phyloP scores from a whole-genome alignment of 2,888 invertebrate species.

The Megamerina dolium region DNA sequence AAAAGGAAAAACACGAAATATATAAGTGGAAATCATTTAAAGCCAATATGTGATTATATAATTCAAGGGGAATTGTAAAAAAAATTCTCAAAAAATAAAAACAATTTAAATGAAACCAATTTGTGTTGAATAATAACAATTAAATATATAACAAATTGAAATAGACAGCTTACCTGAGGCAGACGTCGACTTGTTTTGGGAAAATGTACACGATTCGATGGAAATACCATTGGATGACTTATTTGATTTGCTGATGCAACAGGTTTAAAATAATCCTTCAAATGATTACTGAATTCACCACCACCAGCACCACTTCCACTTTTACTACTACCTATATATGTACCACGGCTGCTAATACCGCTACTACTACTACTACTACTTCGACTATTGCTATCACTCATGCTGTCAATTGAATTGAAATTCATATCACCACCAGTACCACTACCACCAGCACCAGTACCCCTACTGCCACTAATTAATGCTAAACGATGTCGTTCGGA shows the following conservation, averaged over 20 bases:
- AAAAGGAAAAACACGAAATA: not conserved
- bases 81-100: not conserved
- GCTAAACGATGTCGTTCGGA: conserved; percentile 54
- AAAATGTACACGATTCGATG: conserved; percentile 54
- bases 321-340: not conserved
- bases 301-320: not conserved
- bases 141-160: too few relatives aligned
- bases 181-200: conserved; percentile 59
- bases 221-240: conserved; percentile 49
- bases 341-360: conserved; percentile 1
- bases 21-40: too few relatives aligned
- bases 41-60: too few relatives aligned
- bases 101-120: not conserved
- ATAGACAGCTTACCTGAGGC: conserved; percentile 57
- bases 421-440: not conserved
- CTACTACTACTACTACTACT: too few relatives aligned
- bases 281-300: conserved; percentile 31
- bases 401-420: too few relatives aligned
- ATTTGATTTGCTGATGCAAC: conserved; percentile 38
- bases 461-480: conserved; percentile 28
- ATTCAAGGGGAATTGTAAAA: too few relatives aligned
- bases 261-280: conserved; percentile 38
- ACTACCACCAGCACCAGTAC: too few relatives aligned
- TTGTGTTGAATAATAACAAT: too few relatives aligned
- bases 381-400: too few relatives aligned